These are phyloP conservation scores for Apoderus coryli DNA, from an alignment of 2,888 invertebrate genomes.

Conservation along the genomic window DNA sequence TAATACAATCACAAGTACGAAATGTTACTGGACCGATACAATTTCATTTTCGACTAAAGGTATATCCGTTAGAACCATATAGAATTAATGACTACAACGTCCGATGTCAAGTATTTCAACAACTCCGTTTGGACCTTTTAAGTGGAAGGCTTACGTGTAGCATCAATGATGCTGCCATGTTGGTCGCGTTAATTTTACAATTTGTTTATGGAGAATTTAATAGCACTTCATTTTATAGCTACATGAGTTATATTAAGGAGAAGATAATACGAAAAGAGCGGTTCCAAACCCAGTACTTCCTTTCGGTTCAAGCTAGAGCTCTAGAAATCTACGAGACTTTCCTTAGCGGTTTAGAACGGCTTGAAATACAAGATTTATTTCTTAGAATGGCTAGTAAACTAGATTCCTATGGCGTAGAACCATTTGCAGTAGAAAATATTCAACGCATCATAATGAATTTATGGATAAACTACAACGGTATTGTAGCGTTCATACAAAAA, in stretches of 20 bases:
- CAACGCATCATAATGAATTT: too few species aligned
- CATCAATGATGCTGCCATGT: neutral
- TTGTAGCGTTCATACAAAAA: too few species aligned
- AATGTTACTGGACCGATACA: neutral
- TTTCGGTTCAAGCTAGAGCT: neutral
- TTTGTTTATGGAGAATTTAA: neutral
- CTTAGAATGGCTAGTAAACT: neutral
- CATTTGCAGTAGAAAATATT: neutral
- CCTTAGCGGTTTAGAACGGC: neutral
- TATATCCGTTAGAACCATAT: neutral
- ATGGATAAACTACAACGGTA: too few species aligned
- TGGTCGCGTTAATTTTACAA: neutral
- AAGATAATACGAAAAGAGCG: too few species aligned
- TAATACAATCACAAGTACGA: neutral
- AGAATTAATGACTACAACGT: neutral
- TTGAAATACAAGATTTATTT: conserved; percentile 1
- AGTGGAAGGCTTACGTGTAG: neutral
- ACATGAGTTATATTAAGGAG: neutral
- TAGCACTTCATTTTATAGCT: neutral
- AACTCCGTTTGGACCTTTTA: neutral
- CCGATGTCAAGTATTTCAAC: neutral
- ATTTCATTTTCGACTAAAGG: conserved; percentile 1
- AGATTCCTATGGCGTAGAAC: conserved; percentile 1
- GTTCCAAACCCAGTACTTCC: neutral
- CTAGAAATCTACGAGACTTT: neutral